phyloP scores from a whole-genome alignment of 2,888 invertebrate species.

The Drosophila meridiana region DNA sequence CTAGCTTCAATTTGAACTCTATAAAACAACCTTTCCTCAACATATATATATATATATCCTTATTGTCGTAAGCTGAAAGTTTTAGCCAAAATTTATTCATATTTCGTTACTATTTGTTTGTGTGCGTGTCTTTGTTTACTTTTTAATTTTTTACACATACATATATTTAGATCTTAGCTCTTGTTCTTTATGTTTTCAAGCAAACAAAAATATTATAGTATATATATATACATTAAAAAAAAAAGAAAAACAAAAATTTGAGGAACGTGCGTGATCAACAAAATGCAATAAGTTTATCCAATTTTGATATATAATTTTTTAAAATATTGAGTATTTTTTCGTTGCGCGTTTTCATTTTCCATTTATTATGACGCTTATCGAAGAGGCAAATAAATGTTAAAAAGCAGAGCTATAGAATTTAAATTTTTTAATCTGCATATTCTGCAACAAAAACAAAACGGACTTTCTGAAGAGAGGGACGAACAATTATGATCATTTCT shows the following conservation, averaged over 20 bases:
- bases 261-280: conserved; percentile 44
- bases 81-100: conserved; percentile 23
- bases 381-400: conserved; percentile 28
- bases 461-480: conserved; percentile 46
- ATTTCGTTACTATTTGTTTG: conserved; percentile 53
- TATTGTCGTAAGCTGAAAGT: conserved; percentile 34
- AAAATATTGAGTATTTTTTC: conserved; percentile 43
- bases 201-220: conserved; percentile 5
- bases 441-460: conserved; percentile 26
- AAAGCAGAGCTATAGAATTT: conserved; percentile 62
- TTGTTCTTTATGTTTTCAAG: conserved; percentile 50
- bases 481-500: conserved; percentile 47
- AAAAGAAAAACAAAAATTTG: conserved; percentile 11
- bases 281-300: conserved; percentile 53
- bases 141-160: conserved; percentile 27
- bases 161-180: conserved; percentile 40
- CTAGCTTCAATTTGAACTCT: conserved; percentile 46
- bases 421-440: conserved; percentile 41
- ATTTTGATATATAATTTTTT: conserved; percentile 13
- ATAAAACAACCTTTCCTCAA: conserved; percentile 7
- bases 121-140: conserved; percentile 55
- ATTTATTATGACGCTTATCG: conserved; percentile 59
- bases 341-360: conserved; percentile 48
- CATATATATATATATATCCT: conserved; percentile 13
- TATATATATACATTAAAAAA: background rate